These are phyloP conservation scores for Drosophila subquinaria DNA, from an alignment of 2,888 invertebrate species.

Conservation along the genomic window DNA sequence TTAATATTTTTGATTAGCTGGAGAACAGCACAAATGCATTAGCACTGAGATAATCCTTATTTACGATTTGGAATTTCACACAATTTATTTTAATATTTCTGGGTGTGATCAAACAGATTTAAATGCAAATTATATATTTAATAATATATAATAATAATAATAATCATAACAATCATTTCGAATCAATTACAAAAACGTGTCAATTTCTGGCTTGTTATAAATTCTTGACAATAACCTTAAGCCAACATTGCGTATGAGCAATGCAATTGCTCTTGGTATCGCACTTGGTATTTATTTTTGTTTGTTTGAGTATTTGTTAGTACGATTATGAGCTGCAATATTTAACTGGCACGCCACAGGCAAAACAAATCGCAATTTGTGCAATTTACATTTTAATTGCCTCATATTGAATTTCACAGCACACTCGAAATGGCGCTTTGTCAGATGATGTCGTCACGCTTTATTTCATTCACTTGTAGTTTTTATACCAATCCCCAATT, in stretches of 20 bases:
- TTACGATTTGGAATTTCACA: conserved; percentile 1
- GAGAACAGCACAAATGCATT: conserved; percentile 13
- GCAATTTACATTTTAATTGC: conserved; percentile 80
- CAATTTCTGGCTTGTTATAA: conserved; percentile 47
- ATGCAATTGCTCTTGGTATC: conserved; percentile 27
- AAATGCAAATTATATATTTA: conserved; percentile 40
- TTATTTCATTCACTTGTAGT: background rate
- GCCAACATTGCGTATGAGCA: conserved; percentile 68
- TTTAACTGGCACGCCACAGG: conserved; percentile 56
- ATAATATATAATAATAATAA: conserved; percentile 36
- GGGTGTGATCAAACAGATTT: conserved; percentile 48
- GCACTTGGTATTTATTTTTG: conserved; percentile 1
- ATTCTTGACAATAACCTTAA: conserved; percentile 70
- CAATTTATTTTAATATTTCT: conserved; percentile 17
- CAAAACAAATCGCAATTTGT: conserved; percentile 63
- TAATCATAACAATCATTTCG: conserved; percentile 44
- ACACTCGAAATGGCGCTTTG: conserved; percentile 55
- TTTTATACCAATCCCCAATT: conserved; percentile 29
- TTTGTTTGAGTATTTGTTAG: background rate
- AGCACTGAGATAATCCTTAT: conserved; percentile 1
- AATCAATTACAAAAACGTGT: conserved; percentile 66
- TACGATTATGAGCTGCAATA: conserved; percentile 49
- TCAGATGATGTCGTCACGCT: conserved; percentile 63
- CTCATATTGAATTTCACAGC: conserved; percentile 58
- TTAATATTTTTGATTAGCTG: background rate